Evolutionary conservation across 2,888 invertebrate genomes (phyloP), one percentile per base, ranked within the genome.

Genomic region (Arrhopalites spinosus): DNA sequence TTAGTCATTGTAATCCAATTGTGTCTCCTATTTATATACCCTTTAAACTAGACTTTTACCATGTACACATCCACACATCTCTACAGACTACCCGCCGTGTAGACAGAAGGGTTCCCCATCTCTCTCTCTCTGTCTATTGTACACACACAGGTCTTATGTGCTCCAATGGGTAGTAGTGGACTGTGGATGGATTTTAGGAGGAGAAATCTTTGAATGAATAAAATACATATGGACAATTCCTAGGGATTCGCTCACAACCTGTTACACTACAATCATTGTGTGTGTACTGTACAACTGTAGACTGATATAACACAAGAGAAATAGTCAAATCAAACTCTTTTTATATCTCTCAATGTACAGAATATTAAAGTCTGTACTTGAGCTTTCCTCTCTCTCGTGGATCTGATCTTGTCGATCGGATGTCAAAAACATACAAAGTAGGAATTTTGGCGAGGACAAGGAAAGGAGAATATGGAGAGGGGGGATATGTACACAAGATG

Each of bases 71-170:
- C 36, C 36, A 36, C 17, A 53, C 23, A 64, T 45, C 30, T 36
- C 59, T 78, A 80, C 74, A 47, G 78, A 74, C 79, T 3, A 78
- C 81, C 81, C 80, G 80, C 79, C 76, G 81, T 77, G 81, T 25
- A 77, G 78, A 80, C 78, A 81, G 77, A 80, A 80, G 81, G 80
- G 81, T 79, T 81, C 77, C 78, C 77, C 78, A 77, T 36, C 56
- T n/a, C n/a, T n/a, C n/a, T n/a, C n/a, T n/a, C n/a, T n/a, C n/a
- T n/a, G n/a, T 63, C n/a, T 30, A 23, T 27, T 61, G 27, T 27
- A 61, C 25, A 61, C 13, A 13, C 23, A 43, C 69, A 70, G 20
- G 43, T 50, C 2, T 20, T 36, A 50, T 3, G 7, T 64, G 72
- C 50, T 76, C 76, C 59, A 68, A 20, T 43, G 45, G n/a, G 50